A percentile compares a stretch with the other conserved stretches of the same genome.
Evolutionary conservation across 2,113 vertebrate genomes (phyloP).

Genomic region (Pseudonaja textilis): DNA sequence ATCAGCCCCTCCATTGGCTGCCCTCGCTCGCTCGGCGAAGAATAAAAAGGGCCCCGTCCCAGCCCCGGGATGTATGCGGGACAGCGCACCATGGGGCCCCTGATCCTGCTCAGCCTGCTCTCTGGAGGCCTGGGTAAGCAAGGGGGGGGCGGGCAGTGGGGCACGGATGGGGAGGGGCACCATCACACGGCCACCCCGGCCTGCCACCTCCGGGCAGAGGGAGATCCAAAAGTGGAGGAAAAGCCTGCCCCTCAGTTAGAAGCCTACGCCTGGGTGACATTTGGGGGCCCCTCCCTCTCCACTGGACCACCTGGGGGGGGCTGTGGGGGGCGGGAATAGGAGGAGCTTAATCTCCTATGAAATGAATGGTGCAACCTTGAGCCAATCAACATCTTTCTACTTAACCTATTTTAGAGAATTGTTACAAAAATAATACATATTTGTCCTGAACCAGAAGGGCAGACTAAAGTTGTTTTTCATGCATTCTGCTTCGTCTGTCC

Average conservation of each 20-base stretch:
- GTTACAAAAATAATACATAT: neutral
- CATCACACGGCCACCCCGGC: neutral
- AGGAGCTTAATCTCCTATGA: neutral
- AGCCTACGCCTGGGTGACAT: neutral
- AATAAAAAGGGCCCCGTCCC: neutral
- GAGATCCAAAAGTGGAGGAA: neutral
- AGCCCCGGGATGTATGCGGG: neutral
- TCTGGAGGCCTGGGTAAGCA: neutral
- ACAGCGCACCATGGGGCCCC: neutral
- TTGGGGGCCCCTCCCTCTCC: neutral
- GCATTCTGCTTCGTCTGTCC: neutral
- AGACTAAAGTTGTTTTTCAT: neutral
- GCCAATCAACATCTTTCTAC: neutral
- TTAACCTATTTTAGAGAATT: neutral
- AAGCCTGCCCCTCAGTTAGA: neutral
- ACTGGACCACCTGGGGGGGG: too few species aligned
- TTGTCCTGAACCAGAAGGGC: neutral
- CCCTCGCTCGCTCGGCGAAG: neutral
- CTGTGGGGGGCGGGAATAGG: neutral
- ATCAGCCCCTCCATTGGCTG: neutral
- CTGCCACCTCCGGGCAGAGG: neutral
- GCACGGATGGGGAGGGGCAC: neutral
- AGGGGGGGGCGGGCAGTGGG: neutral
- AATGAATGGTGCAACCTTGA: neutral
- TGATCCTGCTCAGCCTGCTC: neutral